A percentile compares a stretch with the other conserved stretches of the same genome.
Evolutionary conservation across 2,113 vertebrate species (phyloP).

Genomic region (Fukomys damarensis): DNA sequence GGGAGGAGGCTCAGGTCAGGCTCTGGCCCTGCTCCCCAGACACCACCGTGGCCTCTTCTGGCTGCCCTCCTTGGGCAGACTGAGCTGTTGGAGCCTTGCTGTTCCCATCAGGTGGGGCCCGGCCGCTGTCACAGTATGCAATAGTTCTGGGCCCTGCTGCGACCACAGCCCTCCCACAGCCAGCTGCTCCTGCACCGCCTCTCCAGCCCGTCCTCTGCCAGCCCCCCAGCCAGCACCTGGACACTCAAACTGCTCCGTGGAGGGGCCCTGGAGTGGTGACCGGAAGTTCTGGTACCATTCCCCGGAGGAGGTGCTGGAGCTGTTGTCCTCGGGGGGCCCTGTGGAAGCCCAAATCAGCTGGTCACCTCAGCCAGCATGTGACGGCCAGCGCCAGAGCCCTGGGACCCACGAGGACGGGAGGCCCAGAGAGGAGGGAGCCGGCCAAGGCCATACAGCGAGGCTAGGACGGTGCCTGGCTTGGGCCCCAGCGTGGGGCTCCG

Average conservation of each 20-base stretch:
- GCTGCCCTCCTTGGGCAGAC: not conserved
- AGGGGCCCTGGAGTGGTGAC: not conserved
- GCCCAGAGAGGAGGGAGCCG: not conserved
- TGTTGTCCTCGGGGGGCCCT: not conserved
- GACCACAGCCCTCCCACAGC: not conserved
- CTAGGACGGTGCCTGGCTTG: not conserved
- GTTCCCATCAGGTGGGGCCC: not conserved
- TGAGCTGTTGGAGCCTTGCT: not conserved
- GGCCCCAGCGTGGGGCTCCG: rapidly evolving
- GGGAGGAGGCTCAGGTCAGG: not conserved
- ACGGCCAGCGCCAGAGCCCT: not conserved
- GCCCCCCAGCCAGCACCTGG: conserved; percentile 49
- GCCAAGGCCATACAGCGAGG: not conserved
- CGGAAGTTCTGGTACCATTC: conserved; percentile 86
- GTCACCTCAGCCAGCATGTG: not conserved
- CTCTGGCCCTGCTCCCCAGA: not conserved
- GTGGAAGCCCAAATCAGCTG: not conserved
- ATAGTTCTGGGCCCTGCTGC: not conserved
- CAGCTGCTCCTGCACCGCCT: not conserved
- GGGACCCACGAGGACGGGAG: not conserved
- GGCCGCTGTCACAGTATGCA: not conserved
- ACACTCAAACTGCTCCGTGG: not conserved
- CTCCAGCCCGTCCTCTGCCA: not conserved
- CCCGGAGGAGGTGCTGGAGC: conserved; percentile 87
- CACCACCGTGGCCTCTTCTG: rapidly evolving